Percentiles rank a stretch among this genome's conserved stretches.
phyloP scores from a whole-genome alignment of 2,797 vertebrate species.

The Buphagus erythrorhynchus region DNA sequence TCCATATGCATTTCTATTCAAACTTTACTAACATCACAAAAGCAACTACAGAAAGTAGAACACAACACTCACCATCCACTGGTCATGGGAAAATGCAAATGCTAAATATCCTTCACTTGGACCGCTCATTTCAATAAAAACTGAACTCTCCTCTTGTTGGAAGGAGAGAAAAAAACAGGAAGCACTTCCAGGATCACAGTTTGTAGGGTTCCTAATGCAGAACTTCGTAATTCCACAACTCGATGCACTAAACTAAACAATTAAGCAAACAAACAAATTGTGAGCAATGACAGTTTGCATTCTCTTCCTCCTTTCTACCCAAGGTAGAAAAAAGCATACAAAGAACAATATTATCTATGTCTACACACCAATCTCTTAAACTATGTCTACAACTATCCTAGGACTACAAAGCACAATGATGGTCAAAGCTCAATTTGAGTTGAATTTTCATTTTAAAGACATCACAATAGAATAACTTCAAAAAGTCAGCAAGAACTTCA shows the following conservation, averaged over 20 bases:
- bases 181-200: slow-evolving; percentile 80
- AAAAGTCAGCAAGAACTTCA: not conserved
- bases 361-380: not conserved
- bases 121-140: slow-evolving; percentile 87
- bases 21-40: not conserved
- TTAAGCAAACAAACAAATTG: not conserved
- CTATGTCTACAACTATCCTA: not conserved
- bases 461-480: not conserved
- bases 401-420: not conserved
- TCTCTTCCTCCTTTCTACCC: not conserved
- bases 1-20: not conserved
- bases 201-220: slow-evolving; percentile 83
- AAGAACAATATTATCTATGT: not conserved
- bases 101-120: slow-evolving; percentile 85
- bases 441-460: not conserved
- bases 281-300: not conserved
- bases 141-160: slow-evolving; percentile 54
- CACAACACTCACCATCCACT: slow-evolving; percentile 86
- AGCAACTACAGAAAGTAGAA: not conserved
- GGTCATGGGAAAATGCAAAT: slow-evolving; percentile 86
- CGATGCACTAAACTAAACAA: slow-evolving; percentile 81
- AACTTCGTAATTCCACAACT: slow-evolving; percentile 84
- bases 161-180: slow-evolving; percentile 87
- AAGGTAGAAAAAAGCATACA: not conserved
- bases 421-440: not conserved